Evolutionary conservation across 1,140 invertebrate species (phyloP).

Genomic region (Bombyx mandarina): DNA sequence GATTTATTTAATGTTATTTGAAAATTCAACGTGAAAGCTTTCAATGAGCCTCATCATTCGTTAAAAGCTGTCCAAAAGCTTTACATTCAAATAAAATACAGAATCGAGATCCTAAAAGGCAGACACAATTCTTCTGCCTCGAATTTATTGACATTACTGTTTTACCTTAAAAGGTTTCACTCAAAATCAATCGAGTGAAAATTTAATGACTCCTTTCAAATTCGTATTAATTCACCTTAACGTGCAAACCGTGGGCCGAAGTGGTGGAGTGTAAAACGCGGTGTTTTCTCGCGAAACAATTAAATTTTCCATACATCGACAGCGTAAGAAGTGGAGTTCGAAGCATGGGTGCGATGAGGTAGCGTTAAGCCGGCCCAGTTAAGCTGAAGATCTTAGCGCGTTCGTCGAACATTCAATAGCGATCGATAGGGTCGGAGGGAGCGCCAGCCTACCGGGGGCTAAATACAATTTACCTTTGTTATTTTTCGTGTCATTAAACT

Average conservation of each 20-base stretch:
- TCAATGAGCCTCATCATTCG: conserved; percentile 7
- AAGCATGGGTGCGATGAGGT: conserved; percentile 27
- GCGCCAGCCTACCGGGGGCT: conserved; percentile 58
- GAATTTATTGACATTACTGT: conserved; percentile 54
- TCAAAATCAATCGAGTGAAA: conserved; percentile 52
- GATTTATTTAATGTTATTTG: too few species aligned
- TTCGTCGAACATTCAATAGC: conserved; percentile 39
- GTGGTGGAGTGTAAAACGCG: conserved; percentile 43
- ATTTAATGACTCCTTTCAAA: conserved; percentile 65
- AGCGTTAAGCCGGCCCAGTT: conserved; percentile 54
- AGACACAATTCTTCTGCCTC: conserved; percentile 29
- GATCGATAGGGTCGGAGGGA: conserved; percentile 58
- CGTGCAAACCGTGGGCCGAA: conserved; percentile 40
- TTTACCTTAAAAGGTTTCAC: conserved; percentile 55
- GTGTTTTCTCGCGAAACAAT: conserved; percentile 59
- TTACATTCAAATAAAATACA: conserved; percentile 13
- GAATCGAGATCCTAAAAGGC: conserved; percentile 34
- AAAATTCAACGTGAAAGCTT: too few species aligned
- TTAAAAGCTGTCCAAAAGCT: too few species aligned
- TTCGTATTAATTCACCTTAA: conserved; percentile 56
- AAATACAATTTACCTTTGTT: conserved; percentile 72
- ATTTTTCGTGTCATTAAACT: conserved; percentile 72
- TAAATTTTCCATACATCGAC: conserved; percentile 57
- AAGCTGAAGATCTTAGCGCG: conserved; percentile 37
- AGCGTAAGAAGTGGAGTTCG: conserved; percentile 33